Evolutionary conservation across 2,113 vertebrate genomes (phyloP), one percentile per base, ranked within the genome.

Genomic region (Prietella phreatophila): DNA sequence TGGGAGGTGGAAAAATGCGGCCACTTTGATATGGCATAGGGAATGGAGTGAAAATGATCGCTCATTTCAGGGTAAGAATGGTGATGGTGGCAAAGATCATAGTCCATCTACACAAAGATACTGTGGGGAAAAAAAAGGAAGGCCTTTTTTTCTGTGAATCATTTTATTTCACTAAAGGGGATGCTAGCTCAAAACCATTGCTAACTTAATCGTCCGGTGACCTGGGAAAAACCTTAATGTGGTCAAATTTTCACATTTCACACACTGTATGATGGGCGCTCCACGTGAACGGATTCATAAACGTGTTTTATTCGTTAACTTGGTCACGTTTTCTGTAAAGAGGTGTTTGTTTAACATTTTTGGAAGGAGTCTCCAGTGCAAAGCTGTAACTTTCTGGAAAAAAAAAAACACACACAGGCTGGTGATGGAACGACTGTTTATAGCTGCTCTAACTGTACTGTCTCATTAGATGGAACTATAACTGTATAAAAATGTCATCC

Each of bases 11-110:
- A 60, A 84, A 69, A 88, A 88, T 79, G 53, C 42, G 47, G 76
- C 36, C 83, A 65, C 25, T 53, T n/a, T 25, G 65, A 86, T 73
- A 75, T 61, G 58, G 86, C 30, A 60, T 65, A 86, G 60, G 65
- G 83, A 80, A 58, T 86, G 71, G 80, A 89, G 83, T 42, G 79
- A 88, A 90, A 85, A 86, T 39, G 17, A 60, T 79, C 33, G 65
- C 83, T 89, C 67, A 53, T 78, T 78, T 53, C 75, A 78, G 75
- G 75, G 42, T 78, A 15, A 50, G 75, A 53, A 78, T n/a, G 22
- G 42, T 15, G 47, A 78, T 15, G 50, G 42, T 14, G 42, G 13
- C 25, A 78, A 78, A 78, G 42, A 78, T 50, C 42, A 50, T 50
- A 78, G 50, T 78, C 25, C 42, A n/a, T 50, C 25, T 47, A 14